Percentiles rank a stretch among this genome's conserved stretches.
Evolutionary conservation across 2,888 invertebrate genomes (phyloP).

Genomic region (Dioctria rufipes): DNA sequence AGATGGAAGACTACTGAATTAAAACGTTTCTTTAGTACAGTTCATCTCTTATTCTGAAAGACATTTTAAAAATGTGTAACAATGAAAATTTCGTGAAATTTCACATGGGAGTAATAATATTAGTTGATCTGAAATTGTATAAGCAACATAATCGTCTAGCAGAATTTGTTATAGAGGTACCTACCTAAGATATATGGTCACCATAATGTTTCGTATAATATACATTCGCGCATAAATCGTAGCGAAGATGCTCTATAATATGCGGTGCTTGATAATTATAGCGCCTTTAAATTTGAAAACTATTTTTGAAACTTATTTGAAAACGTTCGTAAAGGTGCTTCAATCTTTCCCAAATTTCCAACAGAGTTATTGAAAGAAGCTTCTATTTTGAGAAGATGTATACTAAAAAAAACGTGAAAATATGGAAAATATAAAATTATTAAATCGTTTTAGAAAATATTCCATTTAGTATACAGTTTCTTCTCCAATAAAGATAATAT

Average conservation of each 20-base stretch:
- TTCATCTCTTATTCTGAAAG: background rate
- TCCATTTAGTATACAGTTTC: background rate
- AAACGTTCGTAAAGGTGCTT: background rate
- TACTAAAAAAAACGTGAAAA: background rate
- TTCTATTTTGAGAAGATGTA: background rate
- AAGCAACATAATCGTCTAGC: background rate
- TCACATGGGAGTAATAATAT: background rate
- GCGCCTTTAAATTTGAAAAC: slow-evolving; percentile 27
- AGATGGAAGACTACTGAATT: slow-evolving; percentile 5
- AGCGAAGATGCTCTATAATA: background rate
- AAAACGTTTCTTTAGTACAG: background rate
- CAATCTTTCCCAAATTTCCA: slow-evolving; percentile 5
- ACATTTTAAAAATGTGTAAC: background rate
- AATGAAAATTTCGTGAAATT: slow-evolving; percentile 5
- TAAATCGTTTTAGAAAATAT: background rate
- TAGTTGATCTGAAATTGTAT: background rate
- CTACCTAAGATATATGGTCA: background rate
- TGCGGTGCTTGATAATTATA: background rate
- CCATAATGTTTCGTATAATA: background rate
- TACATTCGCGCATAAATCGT: background rate
- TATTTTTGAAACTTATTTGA: background rate
- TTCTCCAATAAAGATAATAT: background rate
- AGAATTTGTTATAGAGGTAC: background rate
- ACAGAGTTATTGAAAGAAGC: background rate
- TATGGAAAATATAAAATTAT: background rate